Base-by-base conservation (phyloP, 2,113 vertebrate genomes). In the Pan paniscus region DNA sequence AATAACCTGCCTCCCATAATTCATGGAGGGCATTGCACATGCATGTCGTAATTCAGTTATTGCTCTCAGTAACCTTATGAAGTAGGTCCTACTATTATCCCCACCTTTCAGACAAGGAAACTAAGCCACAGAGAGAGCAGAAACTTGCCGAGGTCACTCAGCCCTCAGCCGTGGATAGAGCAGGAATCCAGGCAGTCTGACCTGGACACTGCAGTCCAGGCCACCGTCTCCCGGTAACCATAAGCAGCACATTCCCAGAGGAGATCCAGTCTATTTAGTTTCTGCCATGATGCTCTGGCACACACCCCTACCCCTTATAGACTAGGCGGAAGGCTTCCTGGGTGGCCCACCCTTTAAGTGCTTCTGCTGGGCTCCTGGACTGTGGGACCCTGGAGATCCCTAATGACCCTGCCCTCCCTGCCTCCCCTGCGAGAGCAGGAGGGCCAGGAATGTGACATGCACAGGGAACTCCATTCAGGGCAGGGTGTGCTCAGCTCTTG, bases 11-110 rank as follows among this genome's bases (percentile, higher is more conserved):
- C 27, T 22, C 64, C 9, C 43, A 13, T 46, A 32, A 25, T 13
- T 27, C 7, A 6, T 0, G 25, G 59, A 25, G 3, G 30, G 0
- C 35, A 5, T 9, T 3, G 2, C 13, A 2, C 1, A 6, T 30
- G 7, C 10, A 1, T 38, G 6, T 22, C 9, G 25, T 2, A 22
- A 20, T 30, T n/a, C 43, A 8, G 22, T 1, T n/a, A 48, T 23
- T 43, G 43, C 40, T 40, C 46, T 40, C 23, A 20, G 11, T 38
- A 32, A 40, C 70, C 25, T 78, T 32, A 2, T 6, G 16, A 23
- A 27, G 17, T 3, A 38, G 35, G 16, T 2, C 48, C 46, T 84
- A 1, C 76, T n/a, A 1, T 2, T 3, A 13, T 6, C 14, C 30
- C 25, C 38, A 43, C 14, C 40, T 27, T 55, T 32, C 73, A 27